Percentiles rank a stretch among this genome's conserved stretches.
Conservation (phyloP, 2,113 vertebrate species). For the Rutilus rutilus region DNA sequence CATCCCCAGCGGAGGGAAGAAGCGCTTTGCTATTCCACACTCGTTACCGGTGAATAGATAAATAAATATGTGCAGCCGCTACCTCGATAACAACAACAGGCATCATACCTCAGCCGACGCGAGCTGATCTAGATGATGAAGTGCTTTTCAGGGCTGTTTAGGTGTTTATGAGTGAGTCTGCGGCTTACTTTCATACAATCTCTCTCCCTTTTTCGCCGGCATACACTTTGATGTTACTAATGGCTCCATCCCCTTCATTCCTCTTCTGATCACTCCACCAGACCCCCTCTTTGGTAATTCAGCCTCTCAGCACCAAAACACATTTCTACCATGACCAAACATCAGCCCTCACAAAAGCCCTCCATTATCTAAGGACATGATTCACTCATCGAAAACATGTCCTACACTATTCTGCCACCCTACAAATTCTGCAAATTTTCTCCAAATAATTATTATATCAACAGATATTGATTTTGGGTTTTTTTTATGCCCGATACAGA, state of each 20-base stretch:
- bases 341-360: background rate
- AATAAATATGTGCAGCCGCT: slow-evolving; percentile 48
- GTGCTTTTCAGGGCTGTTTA: slow-evolving; percentile 53
- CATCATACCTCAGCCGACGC: slow-evolving; percentile 41
- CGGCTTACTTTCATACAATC: slow-evolving; percentile 38
- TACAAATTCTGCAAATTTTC: background rate
- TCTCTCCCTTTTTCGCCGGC: slow-evolving; percentile 21
- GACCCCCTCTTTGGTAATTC: slow-evolving; percentile 45
- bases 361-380: slow-evolving; percentile 43
- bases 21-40: slow-evolving; percentile 51
- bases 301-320: slow-evolving; percentile 48
- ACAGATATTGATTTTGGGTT: no score
- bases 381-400: slow-evolving; percentile 30
- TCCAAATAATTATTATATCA: background rate
- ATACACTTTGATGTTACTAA: slow-evolving; percentile 58
- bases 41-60: slow-evolving; percentile 53
- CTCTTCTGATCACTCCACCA: slow-evolving; percentile 49
- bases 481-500: no score
- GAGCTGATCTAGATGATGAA: slow-evolving; percentile 49
- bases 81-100: slow-evolving; percentile 51
- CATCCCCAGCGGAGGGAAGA: slow-evolving; percentile 32
- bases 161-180: slow-evolving; percentile 48
- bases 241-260: slow-evolving; percentile 48
- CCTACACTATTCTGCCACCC: background rate
- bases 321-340: slow-evolving; percentile 42